Evolutionary conservation across 2,888 invertebrate species (phyloP), one percentile per base, ranked within the genome.

Genomic region (Luperina testacea): DNA sequence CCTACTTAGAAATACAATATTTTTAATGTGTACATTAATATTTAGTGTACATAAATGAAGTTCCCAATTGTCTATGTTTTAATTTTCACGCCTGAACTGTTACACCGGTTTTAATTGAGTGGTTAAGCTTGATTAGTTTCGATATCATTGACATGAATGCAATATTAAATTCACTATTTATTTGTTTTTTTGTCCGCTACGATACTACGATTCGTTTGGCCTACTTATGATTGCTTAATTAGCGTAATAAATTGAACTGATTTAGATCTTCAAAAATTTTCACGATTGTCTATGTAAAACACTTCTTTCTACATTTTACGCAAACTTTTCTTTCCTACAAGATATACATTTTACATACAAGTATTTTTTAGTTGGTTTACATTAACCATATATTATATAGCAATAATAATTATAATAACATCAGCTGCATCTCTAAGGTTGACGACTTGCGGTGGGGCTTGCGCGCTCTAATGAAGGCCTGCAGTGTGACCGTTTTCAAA

Each of bases 81-180:
- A 64, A 69, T 82, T 82, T 82, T 82, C 72, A 72, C 63, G 83
- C 64, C 24, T 83, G 45, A 78, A 65, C 15, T 45, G 63, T 59
- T 38, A 17, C 42, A 61, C 15, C 24, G 42, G 32, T 71, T 70
- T 70, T 82, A 73, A 82, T 82, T 78, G 78, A 82, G 83, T 83
- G 59, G 72, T 82, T 65, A 70, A 48, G 83, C 69, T 82, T 82
- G 69, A 72, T 78, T 82, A 73, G 42, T 45, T 78, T 82, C 78
- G 59, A 70, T 82, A 73, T 78, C 69, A 82, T 73, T 82, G 84
- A 75, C 75, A 75, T 83, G 15, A 65, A 82, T 82, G 78, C 80
- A 80, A 79, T 80, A 38, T 24, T 71, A 59, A 71, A 71, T 59
- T 73, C 45, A 9, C 8, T 32, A n/a, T 75, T 75, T 11, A 59